phyloP scores from a whole-genome alignment of 1,140 invertebrate species.

The Drosophila nigromelanica region DNA sequence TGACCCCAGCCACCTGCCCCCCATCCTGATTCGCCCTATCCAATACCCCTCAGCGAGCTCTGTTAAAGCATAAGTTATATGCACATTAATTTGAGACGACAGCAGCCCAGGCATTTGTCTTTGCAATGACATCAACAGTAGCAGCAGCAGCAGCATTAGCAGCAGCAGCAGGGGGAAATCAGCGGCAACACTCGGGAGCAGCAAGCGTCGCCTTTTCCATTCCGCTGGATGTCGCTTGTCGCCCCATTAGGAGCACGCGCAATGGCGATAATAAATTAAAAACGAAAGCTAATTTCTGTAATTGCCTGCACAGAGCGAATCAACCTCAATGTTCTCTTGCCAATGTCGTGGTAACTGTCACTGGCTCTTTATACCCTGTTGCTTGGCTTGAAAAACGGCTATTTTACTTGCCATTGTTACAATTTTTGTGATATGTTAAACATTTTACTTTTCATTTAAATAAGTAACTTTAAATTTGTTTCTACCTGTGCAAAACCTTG shows the following conservation, averaged over 20 bases:
- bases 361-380: conserved; percentile 6
- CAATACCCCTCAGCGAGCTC: conserved; percentile 17
- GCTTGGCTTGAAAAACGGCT: background rate
- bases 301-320: conserved; percentile 66
- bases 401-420: too few species aligned
- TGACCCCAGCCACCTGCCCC: background rate
- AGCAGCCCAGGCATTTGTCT: conserved; percentile 76
- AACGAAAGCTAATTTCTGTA: conserved; percentile 82
- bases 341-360: conserved; percentile 19
- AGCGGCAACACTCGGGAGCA: background rate
- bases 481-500: too few species aligned
- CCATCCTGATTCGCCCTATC: background rate
- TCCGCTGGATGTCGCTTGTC: conserved; percentile 52
- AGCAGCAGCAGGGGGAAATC: background rate
- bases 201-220: conserved; percentile 29
- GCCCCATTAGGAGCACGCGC: conserved; percentile 77
- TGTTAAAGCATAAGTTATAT: conserved; percentile 77
- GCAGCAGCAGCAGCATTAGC: conserved; percentile 24
- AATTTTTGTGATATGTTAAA: too few species aligned
- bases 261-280: conserved; percentile 81
- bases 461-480: too few species aligned
- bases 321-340: conserved; percentile 28
- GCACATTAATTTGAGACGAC: conserved; percentile 75
- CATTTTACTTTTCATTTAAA: too few species aligned
- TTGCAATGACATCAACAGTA: conserved; percentile 50